Evolutionary conservation across 2,888 invertebrate genomes (phyloP).

Genomic region (Mythimna vitellina): DNA sequence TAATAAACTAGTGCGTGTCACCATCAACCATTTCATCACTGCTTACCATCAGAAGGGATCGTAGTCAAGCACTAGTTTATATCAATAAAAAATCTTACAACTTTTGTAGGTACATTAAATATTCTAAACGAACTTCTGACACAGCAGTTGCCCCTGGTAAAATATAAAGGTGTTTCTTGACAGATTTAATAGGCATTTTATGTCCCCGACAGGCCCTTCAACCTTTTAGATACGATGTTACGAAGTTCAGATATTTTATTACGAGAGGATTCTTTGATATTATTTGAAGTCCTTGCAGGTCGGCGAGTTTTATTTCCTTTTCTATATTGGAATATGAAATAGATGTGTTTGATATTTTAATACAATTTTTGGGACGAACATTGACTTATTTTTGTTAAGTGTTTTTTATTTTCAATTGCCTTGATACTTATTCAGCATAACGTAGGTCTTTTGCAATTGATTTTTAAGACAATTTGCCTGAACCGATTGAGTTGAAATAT

Average conservation of each 20-base stretch:
- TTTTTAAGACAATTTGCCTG: too few species aligned
- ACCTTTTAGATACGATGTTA: conserved; percentile 44
- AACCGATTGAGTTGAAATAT: too few species aligned
- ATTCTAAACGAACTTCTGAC: not conserved
- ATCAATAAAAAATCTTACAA: too few species aligned
- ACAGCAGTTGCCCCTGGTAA: not conserved
- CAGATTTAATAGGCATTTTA: conserved; percentile 48
- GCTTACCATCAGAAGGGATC: too few species aligned
- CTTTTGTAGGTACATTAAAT: too few species aligned
- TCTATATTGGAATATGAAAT: conserved; percentile 21
- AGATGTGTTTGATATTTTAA: not conserved
- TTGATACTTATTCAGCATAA: too few species aligned
- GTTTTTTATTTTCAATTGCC: too few species aligned
- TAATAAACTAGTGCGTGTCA: too few species aligned
- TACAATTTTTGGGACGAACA: not conserved
- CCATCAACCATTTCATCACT: too few species aligned
- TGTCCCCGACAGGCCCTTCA: conserved; percentile 11
- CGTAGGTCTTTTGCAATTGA: too few species aligned
- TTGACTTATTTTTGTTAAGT: too few species aligned
- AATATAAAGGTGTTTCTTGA: conserved; percentile 31
- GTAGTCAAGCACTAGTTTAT: too few species aligned
- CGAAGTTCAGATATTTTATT: conserved; percentile 43
- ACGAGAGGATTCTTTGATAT: conserved; percentile 13
- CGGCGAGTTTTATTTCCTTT: conserved; percentile 25
- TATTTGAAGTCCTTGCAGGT: conserved; percentile 12